Conservation (phyloP, 2,888 invertebrate genomes). For the Cistogaster globosa region DNA sequence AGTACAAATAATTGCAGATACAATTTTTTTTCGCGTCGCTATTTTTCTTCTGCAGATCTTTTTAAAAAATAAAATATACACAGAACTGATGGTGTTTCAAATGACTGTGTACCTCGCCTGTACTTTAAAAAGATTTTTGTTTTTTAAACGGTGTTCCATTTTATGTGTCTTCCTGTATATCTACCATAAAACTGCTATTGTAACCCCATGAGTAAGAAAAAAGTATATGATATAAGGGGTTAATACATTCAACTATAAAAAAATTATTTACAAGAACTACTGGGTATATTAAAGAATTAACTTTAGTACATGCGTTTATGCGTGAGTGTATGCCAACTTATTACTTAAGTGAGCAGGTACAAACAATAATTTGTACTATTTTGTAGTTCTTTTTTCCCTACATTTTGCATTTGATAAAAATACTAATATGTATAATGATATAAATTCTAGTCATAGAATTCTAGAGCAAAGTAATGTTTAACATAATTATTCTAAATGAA, state of each 20-base stretch:
- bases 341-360: slow-evolving; percentile 55
- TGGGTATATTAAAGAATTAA: neutral
- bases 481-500: neutral
- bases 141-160: too few relatives aligned
- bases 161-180: too few relatives aligned
- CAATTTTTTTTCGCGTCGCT: too few relatives aligned
- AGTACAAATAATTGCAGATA: too few relatives aligned
- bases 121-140: too few relatives aligned
- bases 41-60: too few relatives aligned
- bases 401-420: neutral
- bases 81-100: too few relatives aligned
- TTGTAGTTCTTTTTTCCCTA: slow-evolving; percentile 19
- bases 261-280: neutral
- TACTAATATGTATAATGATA: neutral
- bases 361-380: slow-evolving; percentile 35
- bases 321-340: slow-evolving; percentile 28
- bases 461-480: neutral
- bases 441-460: slow-evolving; percentile 41
- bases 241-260: neutral
- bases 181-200: too few relatives aligned
- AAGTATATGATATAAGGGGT: too few relatives aligned
- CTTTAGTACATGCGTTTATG: slow-evolving; percentile 11
- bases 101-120: too few relatives aligned
- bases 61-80: too few relatives aligned
- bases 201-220: too few relatives aligned